These are phyloP conservation scores for Serinus canaria DNA, from an alignment of 2,113 vertebrate species.

Conservation along the genomic window DNA sequence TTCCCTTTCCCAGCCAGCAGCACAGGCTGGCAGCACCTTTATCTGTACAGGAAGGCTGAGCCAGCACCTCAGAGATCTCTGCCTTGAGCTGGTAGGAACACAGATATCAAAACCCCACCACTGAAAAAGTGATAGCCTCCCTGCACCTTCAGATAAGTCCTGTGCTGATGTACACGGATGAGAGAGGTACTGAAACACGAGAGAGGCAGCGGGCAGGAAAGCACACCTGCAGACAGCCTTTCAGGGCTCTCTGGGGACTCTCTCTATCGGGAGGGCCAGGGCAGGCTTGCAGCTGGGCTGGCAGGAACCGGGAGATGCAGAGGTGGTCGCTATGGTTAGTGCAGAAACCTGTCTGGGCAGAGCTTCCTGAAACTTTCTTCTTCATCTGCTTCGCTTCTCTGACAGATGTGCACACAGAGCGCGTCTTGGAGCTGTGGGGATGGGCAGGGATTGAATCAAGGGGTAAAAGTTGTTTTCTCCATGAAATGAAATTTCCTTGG, in stretches of 20 bases:
- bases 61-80: not conserved
- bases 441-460: not conserved
- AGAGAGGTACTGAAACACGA: conserved; percentile 18
- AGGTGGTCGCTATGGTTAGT: conserved; percentile 41
- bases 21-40: not conserved
- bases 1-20: not conserved
- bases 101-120: not conserved
- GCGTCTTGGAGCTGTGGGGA: not conserved
- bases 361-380: conserved; percentile 61
- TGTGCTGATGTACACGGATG: not conserved
- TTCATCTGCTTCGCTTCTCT: not conserved
- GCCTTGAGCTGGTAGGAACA: not conserved
- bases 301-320: conserved; percentile 38
- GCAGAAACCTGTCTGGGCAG: conserved; percentile 34
- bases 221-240: conserved; percentile 47
- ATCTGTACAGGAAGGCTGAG: conserved; percentile 41
- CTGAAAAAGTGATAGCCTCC: not conserved
- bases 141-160: conserved; percentile 22
- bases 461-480: not conserved
- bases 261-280: not conserved
- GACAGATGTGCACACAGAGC: not conserved
- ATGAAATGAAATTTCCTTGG: not conserved
- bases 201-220: not conserved
- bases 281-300: conserved; percentile 24
- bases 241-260: not conserved